Evolutionary conservation across 1,140 invertebrate genomes (phyloP), one percentile per base, ranked within the genome.

Genomic region (Sipha flava): DNA sequence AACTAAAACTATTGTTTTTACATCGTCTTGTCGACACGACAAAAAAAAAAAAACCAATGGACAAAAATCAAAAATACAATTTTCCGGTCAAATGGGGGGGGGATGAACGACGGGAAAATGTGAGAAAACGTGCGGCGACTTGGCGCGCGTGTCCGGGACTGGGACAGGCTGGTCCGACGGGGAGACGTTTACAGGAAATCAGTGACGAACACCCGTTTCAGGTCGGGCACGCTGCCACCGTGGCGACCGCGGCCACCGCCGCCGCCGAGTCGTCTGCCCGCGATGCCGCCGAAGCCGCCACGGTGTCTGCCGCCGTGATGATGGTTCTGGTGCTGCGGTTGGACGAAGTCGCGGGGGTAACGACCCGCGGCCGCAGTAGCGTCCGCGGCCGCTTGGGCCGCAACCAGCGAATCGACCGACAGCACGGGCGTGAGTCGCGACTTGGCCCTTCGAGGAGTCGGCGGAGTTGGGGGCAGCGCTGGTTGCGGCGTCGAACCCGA

Each of bases 151-250:
- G n/a, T n/a, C n/a, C n/a, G n/a, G n/a, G n/a, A n/a, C n/a, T n/a
- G n/a, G n/a, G n/a, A n/a, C n/a, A n/a, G n/a, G n/a, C n/a, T n/a
- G n/a, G n/a, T n/a, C n/a, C n/a, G n/a, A 10, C 3, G 31, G 37
- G 0, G 64, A 16, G 14, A 57, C 37, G 37, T n/a, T 80, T 49
- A 82, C 54, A 82, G 45, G 43, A 81, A 82, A 34, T 81, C 82
- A 10, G 82, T 82, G 62, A 82, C 52, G 59, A 82, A 82, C 26
- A 82, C 79, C 18, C 81, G 81, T 72, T 82, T 82, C 34, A 82
- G 75, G 57, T 82, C 82, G 10, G 82, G 82, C 21, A 82, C 82
- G 68, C 81, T 81, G 1, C 81, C 80, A 23, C 52, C 70, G 72
- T 80, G 73, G 3, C 43, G 52, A 23, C 75, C 73, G n/a, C 52